Evolutionary conservation across 23 tunicate species (phyloP), one percentile per base, ranked within the genome.

Genomic region (Corella eumyota): DNA sequence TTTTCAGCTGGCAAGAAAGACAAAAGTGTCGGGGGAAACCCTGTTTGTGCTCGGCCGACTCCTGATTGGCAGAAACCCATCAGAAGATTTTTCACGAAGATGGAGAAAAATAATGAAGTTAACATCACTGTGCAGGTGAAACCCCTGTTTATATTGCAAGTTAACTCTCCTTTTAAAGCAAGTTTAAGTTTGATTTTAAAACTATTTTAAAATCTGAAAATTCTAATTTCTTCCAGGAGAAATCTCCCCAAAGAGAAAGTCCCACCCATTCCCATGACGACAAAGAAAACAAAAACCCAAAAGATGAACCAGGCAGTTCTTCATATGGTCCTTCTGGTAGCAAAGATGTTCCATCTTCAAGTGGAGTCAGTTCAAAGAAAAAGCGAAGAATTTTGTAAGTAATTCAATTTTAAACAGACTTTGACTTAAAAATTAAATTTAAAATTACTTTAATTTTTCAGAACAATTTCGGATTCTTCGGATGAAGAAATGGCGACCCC

Each of bases 51-150:
- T 23, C 66, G 79, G 27, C 90, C 90, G 5, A 80, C 90, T 25
- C 90, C 90, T 21, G 56, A 58, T 45, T 80, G 90, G 90, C 90
- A 80, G 53, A 80, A 80, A 56, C 79, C 90, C 1, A 72, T 80
- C 50, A 67, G 46, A 26, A 61, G 44, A 25, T 80, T 80, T 56
- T 80, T 80, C 51, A 68, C 53, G 13, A 6, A 28, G 34, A 32
- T 28, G 7, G 17, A 4, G 2, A 60, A 32, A 19, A 6, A 28
- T n/a, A n/a, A n/a, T n/a, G n/a, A n/a, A n/a, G n/a, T n/a, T n/a
- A n/a, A n/a, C 15, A 44, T 44, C 49, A 44, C 49, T 13, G 49
- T 13, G 49, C 13, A 44, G 15, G 15, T 17, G 15, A 44, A 44
- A 13, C 49, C 49, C 49, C 49, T 44, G 49, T 11, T 13, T 13